Evolutionary conservation across 2,797 vertebrate species (phyloP).

Genomic region (Bovichtus variegatus): DNA sequence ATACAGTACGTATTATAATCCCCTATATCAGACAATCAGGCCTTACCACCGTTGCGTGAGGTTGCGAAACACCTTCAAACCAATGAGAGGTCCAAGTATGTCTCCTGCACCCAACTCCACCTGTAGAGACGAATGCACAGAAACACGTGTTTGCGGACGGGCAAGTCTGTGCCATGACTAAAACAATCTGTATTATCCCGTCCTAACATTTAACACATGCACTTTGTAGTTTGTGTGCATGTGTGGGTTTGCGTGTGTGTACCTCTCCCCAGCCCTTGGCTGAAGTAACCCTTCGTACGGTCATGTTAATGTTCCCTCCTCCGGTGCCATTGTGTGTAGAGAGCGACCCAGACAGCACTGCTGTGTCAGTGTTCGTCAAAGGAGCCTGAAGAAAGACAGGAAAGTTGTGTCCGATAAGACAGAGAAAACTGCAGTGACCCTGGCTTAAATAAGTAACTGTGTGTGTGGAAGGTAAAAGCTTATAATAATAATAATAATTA

Average conservation of each 20-base stretch:
- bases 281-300: constrained; percentile 92
- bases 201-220: not conserved
- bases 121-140: constrained; percentile 76
- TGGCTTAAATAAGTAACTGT: not conserved
- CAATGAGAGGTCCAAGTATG: constrained; percentile 93
- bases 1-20: not conserved
- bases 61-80: constrained; percentile 96
- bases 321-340: constrained; percentile 97
- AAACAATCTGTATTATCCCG: not conserved
- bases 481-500: too few species aligned
- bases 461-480: constrained; percentile 1
- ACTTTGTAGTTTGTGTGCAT: constrained; percentile 7
- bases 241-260: constrained; percentile 30
- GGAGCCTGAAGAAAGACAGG: constrained; percentile 88
- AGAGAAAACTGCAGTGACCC: not conserved
- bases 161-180: not conserved
- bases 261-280: constrained; percentile 98
- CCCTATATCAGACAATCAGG: not conserved
- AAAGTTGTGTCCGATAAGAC: not conserved
- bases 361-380: constrained; percentile 93
- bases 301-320: constrained; percentile 94
- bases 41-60: constrained; percentile 92
- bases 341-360: constrained; percentile 95
- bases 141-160: not conserved
- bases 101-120: constrained; percentile 96